Conservation (phyloP, 1,140 invertebrate genomes). For the Euglossa dilemma region DNA sequence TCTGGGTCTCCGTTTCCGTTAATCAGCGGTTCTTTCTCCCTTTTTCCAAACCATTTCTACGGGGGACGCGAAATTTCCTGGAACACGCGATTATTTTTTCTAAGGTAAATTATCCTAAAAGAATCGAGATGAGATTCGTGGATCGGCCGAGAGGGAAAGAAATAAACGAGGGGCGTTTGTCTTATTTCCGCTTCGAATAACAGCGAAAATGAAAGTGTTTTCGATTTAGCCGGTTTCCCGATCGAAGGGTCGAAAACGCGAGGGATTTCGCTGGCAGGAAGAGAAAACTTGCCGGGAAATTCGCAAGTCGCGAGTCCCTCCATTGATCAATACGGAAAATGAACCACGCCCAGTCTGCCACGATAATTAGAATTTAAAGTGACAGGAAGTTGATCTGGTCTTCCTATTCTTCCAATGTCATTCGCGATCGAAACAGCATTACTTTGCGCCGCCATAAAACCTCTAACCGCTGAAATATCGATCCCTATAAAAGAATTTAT, state of each 20-base stretch:
- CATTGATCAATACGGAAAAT: slow-evolving; percentile 16
- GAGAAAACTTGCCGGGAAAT: neutral
- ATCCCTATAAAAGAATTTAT: neutral
- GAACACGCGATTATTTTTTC: too few species aligned
- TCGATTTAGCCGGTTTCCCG: slow-evolving; percentile 3
- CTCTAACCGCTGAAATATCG: neutral
- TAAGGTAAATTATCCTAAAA: neutral
- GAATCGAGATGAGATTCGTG: neutral
- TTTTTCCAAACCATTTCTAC: too few species aligned
- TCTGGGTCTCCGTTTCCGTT: too few species aligned
- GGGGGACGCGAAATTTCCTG: too few species aligned
- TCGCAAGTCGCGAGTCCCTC: neutral
- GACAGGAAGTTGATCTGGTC: neutral
- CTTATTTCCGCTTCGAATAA: slow-evolving; percentile 9
- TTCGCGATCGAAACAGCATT: neutral
- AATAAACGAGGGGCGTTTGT: neutral
- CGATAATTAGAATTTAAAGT: slow-evolving; percentile 13
- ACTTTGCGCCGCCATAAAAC: neutral
- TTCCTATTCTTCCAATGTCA: neutral
- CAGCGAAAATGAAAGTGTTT: slow-evolving; percentile 17
- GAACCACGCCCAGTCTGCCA: neutral
- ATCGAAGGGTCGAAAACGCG: neutral
- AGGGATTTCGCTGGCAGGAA: too few species aligned
- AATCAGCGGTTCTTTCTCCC: too few species aligned
- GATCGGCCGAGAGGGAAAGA: neutral